phyloP scores from a whole-genome alignment of 2,888 invertebrate species.

The Cheiracanthium punctorium region DNA sequence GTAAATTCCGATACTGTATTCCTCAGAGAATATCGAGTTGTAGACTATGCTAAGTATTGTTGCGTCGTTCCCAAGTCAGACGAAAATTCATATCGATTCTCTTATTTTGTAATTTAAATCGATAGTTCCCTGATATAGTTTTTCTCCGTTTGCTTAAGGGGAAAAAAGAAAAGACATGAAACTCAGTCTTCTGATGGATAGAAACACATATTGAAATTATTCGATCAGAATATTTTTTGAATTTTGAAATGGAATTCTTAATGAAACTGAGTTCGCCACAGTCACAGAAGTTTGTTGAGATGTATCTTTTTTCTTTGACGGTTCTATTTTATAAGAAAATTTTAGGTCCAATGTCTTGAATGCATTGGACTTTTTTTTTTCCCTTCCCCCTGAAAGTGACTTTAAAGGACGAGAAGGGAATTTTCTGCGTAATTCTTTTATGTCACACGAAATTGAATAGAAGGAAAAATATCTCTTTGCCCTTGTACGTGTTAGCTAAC shows the following conservation, averaged over 20 bases:
- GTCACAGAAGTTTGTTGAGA: conserved; percentile 33
- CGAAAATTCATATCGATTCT: background rate
- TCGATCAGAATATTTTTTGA: conserved; percentile 1
- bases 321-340: no score
- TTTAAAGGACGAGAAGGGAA: no score
- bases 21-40: background rate
- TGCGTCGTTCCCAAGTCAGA: background rate
- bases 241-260: conserved; percentile 15
- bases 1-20: conserved; percentile 5
- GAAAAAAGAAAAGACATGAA: background rate
- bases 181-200: background rate
- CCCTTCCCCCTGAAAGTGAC: no score
- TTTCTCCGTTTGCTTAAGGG: no score
- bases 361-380: no score
- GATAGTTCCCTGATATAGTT: background rate
- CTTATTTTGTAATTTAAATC: conserved; percentile 12
- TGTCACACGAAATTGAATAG: no score
- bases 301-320: no score
- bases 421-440: no score
- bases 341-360: no score
- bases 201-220: background rate
- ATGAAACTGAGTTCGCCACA: background rate
- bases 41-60: background rate
- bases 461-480: no score
- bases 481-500: no score